These are phyloP conservation scores for Globia sparganii DNA, from an alignment of 2,888 invertebrate genomes.

Conservation along the genomic window DNA sequence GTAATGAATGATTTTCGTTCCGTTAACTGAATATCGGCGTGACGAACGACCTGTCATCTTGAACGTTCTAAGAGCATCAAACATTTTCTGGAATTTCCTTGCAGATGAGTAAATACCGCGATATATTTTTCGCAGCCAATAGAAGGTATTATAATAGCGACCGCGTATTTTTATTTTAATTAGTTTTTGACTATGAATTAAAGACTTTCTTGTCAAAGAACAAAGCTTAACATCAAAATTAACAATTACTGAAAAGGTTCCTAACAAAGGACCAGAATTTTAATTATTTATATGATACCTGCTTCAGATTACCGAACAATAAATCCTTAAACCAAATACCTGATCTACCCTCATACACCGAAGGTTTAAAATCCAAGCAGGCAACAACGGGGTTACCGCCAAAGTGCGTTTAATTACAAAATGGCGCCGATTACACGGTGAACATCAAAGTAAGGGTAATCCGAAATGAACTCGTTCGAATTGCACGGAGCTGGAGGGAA, in stretches of 20 bases:
- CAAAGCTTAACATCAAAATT: not conserved
- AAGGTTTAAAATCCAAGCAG: constrained; percentile 44
- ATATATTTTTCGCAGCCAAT: constrained; percentile 12
- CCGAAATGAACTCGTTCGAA: constrained; percentile 62
- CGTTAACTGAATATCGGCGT: constrained; percentile 8
- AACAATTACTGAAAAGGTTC: not conserved
- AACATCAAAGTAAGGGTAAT: constrained; percentile 63
- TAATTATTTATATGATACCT: constrained; percentile 39
- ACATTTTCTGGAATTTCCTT: constrained; percentile 14
- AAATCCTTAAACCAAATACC: constrained; percentile 2
- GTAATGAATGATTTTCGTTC: constrained; percentile 42
- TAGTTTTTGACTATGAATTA: not conserved
- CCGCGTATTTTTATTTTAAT: not conserved
- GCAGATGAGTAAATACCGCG: not conserved
- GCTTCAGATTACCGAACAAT: not conserved
- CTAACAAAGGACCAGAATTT: not conserved
- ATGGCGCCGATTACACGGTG: constrained; percentile 61
- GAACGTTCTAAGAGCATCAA: not conserved
- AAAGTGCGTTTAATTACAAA: constrained; percentile 67
- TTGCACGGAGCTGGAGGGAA: constrained; percentile 28
- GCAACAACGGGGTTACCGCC: constrained; percentile 35
- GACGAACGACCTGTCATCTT: constrained; percentile 27
- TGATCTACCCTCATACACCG: constrained; percentile 2
- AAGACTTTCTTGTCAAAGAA: not conserved
- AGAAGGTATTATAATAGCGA: not conserved